Evolutionary conservation across 1,140 invertebrate genomes (phyloP).

Genomic region (Lepidotrigona ventralis): DNA sequence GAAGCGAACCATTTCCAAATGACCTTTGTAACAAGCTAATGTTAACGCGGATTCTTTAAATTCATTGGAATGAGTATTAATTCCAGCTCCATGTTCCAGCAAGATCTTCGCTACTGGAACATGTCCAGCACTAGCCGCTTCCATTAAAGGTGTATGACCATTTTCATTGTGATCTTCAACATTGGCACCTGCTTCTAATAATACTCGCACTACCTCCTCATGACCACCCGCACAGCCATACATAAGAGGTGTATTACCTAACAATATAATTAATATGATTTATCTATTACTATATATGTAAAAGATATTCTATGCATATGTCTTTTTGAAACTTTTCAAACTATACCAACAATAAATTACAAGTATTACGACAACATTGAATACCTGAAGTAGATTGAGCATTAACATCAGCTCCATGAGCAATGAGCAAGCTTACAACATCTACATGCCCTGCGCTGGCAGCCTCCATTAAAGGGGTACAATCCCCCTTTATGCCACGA

Average conservation of each 20-base stretch:
- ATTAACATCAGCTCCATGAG: constrained; percentile 97
- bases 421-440: constrained; percentile 94
- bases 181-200: constrained; percentile 95
- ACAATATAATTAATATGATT: neutral
- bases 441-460: constrained; percentile 96
- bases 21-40: constrained; percentile 98
- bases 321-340: neutral
- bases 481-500: constrained; percentile 96
- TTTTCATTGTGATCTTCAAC: constrained; percentile 99
- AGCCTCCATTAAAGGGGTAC: constrained; percentile 98
- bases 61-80: constrained; percentile 99
- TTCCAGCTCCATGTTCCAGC: constrained; percentile 95
- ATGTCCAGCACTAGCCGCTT: constrained; percentile 98
- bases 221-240: constrained; percentile 98
- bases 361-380: neutral
- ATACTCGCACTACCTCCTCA: constrained; percentile 92
- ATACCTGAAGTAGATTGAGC: constrained; percentile 95
- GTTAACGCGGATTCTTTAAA: constrained; percentile 98
- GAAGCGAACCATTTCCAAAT: constrained; percentile 98
- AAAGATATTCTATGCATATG: neutral
- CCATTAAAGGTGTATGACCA: constrained; percentile 99
- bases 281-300: neutral
- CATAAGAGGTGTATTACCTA: constrained; percentile 97
- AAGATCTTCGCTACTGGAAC: constrained; percentile 96
- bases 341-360: neutral